phyloP scores from a whole-genome alignment of 2,797 vertebrate species.

The Syncerus caffer region DNA sequence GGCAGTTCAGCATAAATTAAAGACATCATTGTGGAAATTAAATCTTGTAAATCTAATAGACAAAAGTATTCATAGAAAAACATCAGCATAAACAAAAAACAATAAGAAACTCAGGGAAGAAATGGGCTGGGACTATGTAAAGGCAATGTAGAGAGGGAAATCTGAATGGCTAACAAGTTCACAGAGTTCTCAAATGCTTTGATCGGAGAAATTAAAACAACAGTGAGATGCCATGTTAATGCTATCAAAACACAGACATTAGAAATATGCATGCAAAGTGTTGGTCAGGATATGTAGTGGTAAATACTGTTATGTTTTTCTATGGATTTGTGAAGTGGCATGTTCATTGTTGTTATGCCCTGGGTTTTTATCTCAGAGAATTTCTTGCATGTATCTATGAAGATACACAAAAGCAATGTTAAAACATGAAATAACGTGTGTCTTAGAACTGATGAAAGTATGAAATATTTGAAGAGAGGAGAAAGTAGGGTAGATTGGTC shows the following conservation, averaged over 20 bases:
- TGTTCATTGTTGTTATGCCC: neutral
- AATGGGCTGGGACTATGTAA: neutral
- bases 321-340: neutral
- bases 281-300: neutral
- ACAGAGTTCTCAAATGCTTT: neutral
- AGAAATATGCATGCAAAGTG: neutral
- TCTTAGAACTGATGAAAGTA: neutral
- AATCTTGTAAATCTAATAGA: neutral
- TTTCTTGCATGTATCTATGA: neutral
- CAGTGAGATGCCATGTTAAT: neutral
- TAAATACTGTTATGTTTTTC: neutral
- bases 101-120: neutral
- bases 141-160: neutral
- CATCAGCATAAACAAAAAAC: neutral
- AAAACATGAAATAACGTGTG: neutral
- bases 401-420: neutral
- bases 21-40: neutral
- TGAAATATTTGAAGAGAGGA: neutral
- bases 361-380: neutral
- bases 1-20: neutral
- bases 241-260: neutral
- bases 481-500: neutral
- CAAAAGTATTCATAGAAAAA: conserved; percentile 21
- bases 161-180: neutral
- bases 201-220: neutral